Evolutionary conservation across 1,140 invertebrate species (phyloP), one percentile per base, ranked within the genome.

Genomic region (Aplysia californica): DNA sequence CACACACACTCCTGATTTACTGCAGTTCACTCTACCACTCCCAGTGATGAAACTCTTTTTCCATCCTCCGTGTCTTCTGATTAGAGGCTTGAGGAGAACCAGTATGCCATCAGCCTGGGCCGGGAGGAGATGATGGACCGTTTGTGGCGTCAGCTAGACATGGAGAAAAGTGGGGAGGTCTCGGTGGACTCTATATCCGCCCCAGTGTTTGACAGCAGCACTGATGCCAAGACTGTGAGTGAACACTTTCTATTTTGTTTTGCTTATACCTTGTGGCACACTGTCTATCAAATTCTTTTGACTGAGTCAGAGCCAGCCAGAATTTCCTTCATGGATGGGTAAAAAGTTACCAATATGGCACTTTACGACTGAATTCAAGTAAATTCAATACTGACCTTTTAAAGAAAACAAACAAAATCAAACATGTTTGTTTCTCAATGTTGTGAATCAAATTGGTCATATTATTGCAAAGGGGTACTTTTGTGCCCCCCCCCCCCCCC

Each of bases 101-200:
- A 65, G 36, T 75, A 75, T 55, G 41, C 59, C n/a, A 1, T 75
- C 6, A 61, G 66, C 41, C 33, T 75, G 38, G 66, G 29, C 26
- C 44, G 29, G 20, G 36, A 44, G 21, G 72, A 75, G 20, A 33
- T 75, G 6, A 5, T 36, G n/a, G 10, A 23, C 15, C 41, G 39
- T 50, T 36, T 35, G n/a, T 29, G 2, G 23, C 33, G 21, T 20
- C 72, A 75, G 61, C n/a, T 75, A 3, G 41, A 66, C 10, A 75
- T 75, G 39, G 72, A 75, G 31, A 44, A 65, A 18, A 18, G 1
- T 23, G 72, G 72, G 50, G 59, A 65, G 36, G 61, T 75, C 5
- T 23, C 5, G 31, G 61, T 75, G 0, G n/a, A 75, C 0, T 75
- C 72, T 59, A 66, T 75, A 4, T 44, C 18, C 3, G 44, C 50